phyloP scores from a whole-genome alignment of 92 coral and sea anemone species.

The Pocillopora grandis region DNA sequence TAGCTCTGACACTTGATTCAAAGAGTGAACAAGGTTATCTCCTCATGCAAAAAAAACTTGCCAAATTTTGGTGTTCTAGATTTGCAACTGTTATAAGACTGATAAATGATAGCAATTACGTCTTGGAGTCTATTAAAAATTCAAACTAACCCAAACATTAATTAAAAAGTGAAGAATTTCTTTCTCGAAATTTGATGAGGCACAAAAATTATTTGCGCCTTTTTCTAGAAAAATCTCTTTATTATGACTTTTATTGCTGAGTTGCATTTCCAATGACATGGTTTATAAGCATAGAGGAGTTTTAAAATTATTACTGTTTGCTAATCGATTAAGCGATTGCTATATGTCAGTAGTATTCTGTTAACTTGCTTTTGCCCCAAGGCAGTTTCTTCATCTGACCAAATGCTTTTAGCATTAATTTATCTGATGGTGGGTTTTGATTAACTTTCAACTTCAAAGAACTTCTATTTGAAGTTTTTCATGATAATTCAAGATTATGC shows the following conservation, averaged over 20 bases:
- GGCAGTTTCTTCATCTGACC: background rate
- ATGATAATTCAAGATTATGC: too few species aligned
- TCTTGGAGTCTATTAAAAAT: constrained; percentile 4
- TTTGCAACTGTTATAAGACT: background rate
- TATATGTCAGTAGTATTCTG: background rate
- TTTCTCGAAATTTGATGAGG: background rate
- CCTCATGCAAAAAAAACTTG: background rate
- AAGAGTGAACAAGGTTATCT: constrained; percentile 23
- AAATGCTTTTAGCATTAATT: background rate
- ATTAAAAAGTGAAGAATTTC: background rate
- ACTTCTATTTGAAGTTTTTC: background rate
- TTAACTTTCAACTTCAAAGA: background rate
- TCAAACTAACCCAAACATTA: background rate
- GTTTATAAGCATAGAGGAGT: background rate
- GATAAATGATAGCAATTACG: background rate
- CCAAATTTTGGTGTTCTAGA: constrained; percentile 18
- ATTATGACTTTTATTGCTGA: background rate
- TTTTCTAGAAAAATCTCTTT: background rate
- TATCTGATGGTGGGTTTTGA: background rate
- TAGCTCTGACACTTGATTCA: background rate
- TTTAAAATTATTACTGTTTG: background rate
- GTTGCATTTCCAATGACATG: background rate
- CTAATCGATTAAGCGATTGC: too few species aligned
- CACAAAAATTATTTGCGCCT: background rate
- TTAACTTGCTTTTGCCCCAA: background rate